Percentiles rank a stretch among this genome's conserved stretches.
Conservation (phyloP, 37 sponge, comb jelly and placozoan species). For the Beroe forskalii region DNA sequence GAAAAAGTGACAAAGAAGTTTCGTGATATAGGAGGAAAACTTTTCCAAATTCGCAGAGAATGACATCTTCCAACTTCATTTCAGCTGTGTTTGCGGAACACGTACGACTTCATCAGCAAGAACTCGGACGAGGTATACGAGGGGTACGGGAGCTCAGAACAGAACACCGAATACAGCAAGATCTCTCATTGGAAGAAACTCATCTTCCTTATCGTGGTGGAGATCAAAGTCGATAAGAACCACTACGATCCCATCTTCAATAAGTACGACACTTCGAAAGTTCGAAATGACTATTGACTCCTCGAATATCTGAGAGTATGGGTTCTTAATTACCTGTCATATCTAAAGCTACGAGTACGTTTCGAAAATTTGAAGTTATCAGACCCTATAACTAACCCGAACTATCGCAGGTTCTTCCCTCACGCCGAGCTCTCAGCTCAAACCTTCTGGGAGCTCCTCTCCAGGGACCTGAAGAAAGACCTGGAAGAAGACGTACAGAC, state of each 20-base stretch:
- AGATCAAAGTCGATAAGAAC: slow-evolving; percentile 31
- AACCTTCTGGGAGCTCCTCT: slow-evolving; percentile 59
- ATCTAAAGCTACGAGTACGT: too few species aligned
- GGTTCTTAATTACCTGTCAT: too few species aligned
- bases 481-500: slow-evolving; percentile 20
- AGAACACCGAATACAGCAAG: slow-evolving; percentile 26
- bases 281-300: too few species aligned
- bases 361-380: too few species aligned
- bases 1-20: too few species aligned
- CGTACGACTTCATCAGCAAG: slow-evolving; percentile 53
- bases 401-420: slow-evolving; percentile 23
- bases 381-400: not conserved
- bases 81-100: slow-evolving; percentile 58
- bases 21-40: too few species aligned
- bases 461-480: slow-evolving; percentile 28
- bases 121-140: slow-evolving; percentile 15
- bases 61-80: too few species aligned
- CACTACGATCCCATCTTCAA: slow-evolving; percentile 56
- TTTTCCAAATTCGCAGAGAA: too few species aligned
- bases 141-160: slow-evolving; percentile 1
- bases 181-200: slow-evolving; percentile 55
- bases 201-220: slow-evolving; percentile 44
- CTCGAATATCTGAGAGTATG: too few species aligned
- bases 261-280: not conserved
- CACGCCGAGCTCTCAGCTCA: slow-evolving; percentile 52